phyloP scores from a whole-genome alignment of 2,113 vertebrate genomes.

The Chamaetylas fuelleborni region DNA sequence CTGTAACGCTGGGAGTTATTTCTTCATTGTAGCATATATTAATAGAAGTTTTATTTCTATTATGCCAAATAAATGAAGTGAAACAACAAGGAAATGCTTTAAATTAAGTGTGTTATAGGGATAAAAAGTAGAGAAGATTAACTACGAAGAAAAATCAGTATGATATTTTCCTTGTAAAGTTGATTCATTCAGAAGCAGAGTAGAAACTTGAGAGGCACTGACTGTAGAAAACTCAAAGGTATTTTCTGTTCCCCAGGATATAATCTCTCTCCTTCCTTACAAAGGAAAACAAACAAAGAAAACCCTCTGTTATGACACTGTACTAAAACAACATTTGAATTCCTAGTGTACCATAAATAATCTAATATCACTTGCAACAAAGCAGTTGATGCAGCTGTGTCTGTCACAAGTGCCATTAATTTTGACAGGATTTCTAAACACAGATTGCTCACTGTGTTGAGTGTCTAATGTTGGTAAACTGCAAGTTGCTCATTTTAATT shows the following conservation, averaged over 20 bases:
- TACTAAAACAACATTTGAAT: not conserved
- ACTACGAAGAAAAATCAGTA: slow-evolving; percentile 44
- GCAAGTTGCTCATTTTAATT: not conserved
- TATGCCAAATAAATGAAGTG: slow-evolving; percentile 68
- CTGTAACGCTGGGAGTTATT: slow-evolving; percentile 49
- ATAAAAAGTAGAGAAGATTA: slow-evolving; percentile 52
- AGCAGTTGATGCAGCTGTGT: not conserved
- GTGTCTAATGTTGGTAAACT: not conserved
- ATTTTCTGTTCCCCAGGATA: not conserved
- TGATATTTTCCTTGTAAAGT: not conserved
- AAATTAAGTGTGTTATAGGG: slow-evolving; percentile 59
- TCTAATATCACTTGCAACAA: not conserved
- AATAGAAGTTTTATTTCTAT: slow-evolving; percentile 65
- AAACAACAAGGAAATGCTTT: slow-evolving; percentile 59
- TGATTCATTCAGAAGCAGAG: not conserved
- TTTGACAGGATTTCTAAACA: not conserved
- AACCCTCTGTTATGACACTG: not conserved
- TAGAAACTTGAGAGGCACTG: not conserved
- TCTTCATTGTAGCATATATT: slow-evolving; percentile 23
- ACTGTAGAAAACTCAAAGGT: not conserved
- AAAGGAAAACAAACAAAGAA: not conserved
- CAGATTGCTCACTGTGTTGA: not conserved
- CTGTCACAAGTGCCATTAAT: not conserved
- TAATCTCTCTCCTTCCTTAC: not conserved
- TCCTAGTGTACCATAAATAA: not conserved